Percentiles rank a stretch among this genome's conserved stretches.
These are phyloP conservation scores for Halichoerus grypus DNA, from an alignment of 2,113 vertebrate genomes.

Conservation along the genomic window DNA sequence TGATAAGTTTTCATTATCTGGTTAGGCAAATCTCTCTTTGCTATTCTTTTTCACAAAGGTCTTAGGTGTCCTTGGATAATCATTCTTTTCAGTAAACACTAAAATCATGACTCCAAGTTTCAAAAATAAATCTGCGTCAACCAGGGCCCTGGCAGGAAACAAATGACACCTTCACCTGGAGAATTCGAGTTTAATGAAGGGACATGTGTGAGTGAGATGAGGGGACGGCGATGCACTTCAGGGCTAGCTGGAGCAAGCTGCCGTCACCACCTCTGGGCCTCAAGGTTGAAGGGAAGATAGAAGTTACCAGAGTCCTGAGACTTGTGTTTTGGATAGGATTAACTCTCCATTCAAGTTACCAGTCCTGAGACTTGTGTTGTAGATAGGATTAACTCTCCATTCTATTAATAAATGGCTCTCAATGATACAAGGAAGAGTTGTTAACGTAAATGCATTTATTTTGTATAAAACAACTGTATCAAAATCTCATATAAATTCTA, in stretches of 20 bases:
- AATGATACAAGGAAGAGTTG: not conserved
- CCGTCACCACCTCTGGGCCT: not conserved
- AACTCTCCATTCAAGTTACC: not conserved
- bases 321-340: not conserved
- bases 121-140: not conserved
- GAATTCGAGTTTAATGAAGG: not conserved
- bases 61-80: not conserved
- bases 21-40: not conserved
- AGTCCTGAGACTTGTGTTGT: not conserved
- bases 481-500: not conserved
- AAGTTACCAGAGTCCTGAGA: not conserved
- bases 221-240: not conserved
- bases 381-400: not conserved
- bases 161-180: not conserved
- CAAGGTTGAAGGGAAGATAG: not conserved
- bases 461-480: not conserved
- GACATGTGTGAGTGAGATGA: not conserved
- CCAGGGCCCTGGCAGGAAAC: not conserved
- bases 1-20: not conserved
- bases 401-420: not conserved
- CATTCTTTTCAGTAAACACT: slow-evolving; percentile 4
- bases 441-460: not conserved
- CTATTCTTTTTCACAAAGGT: not conserved
- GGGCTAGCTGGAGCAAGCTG: not conserved
- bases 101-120: slow-evolving; percentile 19